phyloP scores from a whole-genome alignment of 2,888 invertebrate species.

The Proisotoma minuta region DNA sequence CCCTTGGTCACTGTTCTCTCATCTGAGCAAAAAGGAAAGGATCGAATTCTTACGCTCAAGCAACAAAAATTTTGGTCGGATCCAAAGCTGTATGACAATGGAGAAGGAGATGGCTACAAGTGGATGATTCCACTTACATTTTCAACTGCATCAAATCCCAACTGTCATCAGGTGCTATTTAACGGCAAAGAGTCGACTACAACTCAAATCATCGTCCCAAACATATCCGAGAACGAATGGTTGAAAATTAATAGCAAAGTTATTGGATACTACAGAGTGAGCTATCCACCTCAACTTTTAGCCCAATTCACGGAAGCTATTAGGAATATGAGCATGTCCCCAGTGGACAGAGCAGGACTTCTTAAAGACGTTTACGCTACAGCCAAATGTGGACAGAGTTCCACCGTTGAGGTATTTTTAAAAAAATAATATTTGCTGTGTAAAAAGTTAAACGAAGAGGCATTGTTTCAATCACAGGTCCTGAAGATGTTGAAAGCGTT shows the following conservation, averaged over 20 bases:
- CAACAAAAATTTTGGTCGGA: slow-evolving; percentile 86
- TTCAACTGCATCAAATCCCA: slow-evolving; percentile 69
- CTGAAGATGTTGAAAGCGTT: slow-evolving; percentile 77
- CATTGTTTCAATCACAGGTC: slow-evolving; percentile 12
- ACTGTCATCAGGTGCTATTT: slow-evolving; percentile 55
- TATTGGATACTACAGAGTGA: slow-evolving; percentile 85
- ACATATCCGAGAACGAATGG: slow-evolving; percentile 77
- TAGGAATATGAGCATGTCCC: slow-evolving; percentile 69
- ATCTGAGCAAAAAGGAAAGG: slow-evolving; percentile 5
- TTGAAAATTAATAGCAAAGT: slow-evolving; percentile 60
- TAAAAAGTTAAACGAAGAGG: no score
- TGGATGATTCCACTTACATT: slow-evolving; percentile 90
- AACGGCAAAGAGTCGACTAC: slow-evolving; percentile 55
- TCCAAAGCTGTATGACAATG: slow-evolving; percentile 54
- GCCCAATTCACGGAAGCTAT: slow-evolving; percentile 73
- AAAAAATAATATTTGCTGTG: slow-evolving; percentile 8
- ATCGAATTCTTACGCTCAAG: slow-evolving; percentile 64
- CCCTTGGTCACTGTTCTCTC: slow-evolving; percentile 51
- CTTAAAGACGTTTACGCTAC: slow-evolving; percentile 88
- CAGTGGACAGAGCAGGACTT: slow-evolving; percentile 81
- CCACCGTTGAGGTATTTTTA: slow-evolving; percentile 75
- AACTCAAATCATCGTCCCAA: slow-evolving; percentile 54
- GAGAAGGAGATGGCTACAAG: slow-evolving; percentile 51
- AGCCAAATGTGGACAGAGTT: slow-evolving; percentile 73
- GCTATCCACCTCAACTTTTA: slow-evolving; percentile 71